Base-by-base conservation (phyloP, 2,888 invertebrate genomes). In the Criorhina ranunculi region DNA sequence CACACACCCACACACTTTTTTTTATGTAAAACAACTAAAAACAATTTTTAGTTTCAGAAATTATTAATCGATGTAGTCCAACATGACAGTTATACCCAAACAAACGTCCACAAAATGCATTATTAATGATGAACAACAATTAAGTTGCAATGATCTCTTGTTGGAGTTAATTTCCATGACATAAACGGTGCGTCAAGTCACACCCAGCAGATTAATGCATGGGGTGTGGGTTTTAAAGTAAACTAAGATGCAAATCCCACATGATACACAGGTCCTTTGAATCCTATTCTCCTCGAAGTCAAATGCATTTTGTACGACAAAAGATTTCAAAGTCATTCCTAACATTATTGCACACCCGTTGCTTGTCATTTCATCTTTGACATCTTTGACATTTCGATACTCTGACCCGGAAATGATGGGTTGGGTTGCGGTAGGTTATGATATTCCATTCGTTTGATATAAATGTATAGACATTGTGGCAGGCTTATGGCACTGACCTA, bases 401-500 rank as follows among this genome's bases (percentile, higher is more conserved):
- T 4, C 24, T 24, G 24, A 24, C 24, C 24, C 24, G 24, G 24
- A 24, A 24, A 24, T 4, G 4, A 24, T 37, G 9, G 7, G 29
- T 11, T 11, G 19, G 29, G 59, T 59, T 42, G 5, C 5, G 37
- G 24, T 17, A 17, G 33, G 19, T 59, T 60, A n/a, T 51, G 35
- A 42, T 37, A 8, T 37, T 37, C 35, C 24, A 9, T 60, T 40
- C 24, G 24, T 37, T 11, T 24, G 15, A 35, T 11, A 19, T n/a
- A 29, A 24, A 9, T n/a, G 29, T 29, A 6, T 12, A 12, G 1
- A 35, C 17, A 44, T 11, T 44, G 42, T 42, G 12, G n/a, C 37
- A 33, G n/a, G 15, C 9, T 40, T 40, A 37, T 66, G 42, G 44
- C 53, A 69, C 67, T 69, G 55, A 55, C 67, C 67, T 69, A 55